A percentile compares a stretch with the other conserved stretches of the same genome.
Evolutionary conservation across 2,888 invertebrate species (phyloP).

Genomic region (Alitta virens): DNA sequence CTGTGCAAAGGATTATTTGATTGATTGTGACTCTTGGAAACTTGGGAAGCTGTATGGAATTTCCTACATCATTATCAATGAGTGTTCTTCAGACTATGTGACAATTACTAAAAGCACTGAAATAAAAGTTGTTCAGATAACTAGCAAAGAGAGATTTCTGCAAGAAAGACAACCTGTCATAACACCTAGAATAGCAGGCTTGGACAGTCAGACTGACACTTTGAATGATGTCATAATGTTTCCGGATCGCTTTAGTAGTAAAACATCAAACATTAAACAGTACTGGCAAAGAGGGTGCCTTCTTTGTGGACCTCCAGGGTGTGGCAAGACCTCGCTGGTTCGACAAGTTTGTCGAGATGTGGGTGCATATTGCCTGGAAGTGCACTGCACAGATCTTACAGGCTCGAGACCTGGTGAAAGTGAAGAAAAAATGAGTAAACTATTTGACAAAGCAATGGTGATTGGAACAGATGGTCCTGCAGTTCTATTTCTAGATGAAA

Average conservation of each 20-base stretch:
- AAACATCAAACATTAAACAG: slow-evolving; percentile 24
- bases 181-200: slow-evolving; percentile 33
- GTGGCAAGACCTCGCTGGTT: slow-evolving; percentile 67
- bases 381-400: slow-evolving; percentile 59
- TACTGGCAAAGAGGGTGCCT: slow-evolving; percentile 38
- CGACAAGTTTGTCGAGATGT: slow-evolving; percentile 59
- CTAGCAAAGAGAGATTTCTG: slow-evolving; percentile 37
- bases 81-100: slow-evolving; percentile 17
- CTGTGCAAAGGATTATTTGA: slow-evolving; percentile 11
- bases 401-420: slow-evolving; percentile 62
- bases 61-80: slow-evolving; percentile 29
- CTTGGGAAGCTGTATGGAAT: slow-evolving; percentile 37
- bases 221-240: slow-evolving; percentile 36
- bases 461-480: slow-evolving; percentile 54
- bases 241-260: slow-evolving; percentile 23
- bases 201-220: slow-evolving; percentile 31
- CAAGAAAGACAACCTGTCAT: neutral
- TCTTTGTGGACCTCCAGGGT: slow-evolving; percentile 47
- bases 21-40: slow-evolving; percentile 30
- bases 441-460: slow-evolving; percentile 59
- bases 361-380: slow-evolving; percentile 58
- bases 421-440: slow-evolving; percentile 58
- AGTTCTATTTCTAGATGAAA: slow-evolving; percentile 58
- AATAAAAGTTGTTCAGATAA: slow-evolving; percentile 30
- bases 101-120: slow-evolving; percentile 30